These are phyloP conservation scores for Atta texana DNA, from an alignment of 1,140 invertebrate species.

Conservation along the genomic window DNA sequence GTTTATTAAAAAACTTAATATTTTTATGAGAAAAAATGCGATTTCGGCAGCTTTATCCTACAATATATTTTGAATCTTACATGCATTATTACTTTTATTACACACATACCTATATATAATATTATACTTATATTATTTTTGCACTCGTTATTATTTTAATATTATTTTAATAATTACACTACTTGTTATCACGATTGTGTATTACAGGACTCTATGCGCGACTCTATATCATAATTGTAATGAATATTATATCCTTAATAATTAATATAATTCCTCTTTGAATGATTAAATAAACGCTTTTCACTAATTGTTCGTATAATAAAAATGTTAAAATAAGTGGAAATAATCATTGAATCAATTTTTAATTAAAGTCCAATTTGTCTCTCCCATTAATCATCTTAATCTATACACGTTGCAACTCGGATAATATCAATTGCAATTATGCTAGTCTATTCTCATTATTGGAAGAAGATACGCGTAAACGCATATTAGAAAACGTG, in stretches of 20 bases:
- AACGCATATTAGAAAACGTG: slow-evolving; percentile 21
- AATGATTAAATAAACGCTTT: not conserved
- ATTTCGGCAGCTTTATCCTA: too few species aligned
- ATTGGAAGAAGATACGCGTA: not conserved
- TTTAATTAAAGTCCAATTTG: slow-evolving; percentile 17
- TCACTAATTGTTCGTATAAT: not conserved
- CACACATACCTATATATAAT: not conserved
- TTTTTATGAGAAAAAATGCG: too few species aligned
- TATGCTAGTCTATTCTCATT: slow-evolving; percentile 19
- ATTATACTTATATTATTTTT: not conserved
- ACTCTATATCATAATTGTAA: slow-evolving; percentile 1
- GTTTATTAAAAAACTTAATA: too few species aligned
- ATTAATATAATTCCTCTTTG: not conserved
- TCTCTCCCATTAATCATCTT: not conserved
- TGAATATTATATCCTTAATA: slow-evolving; percentile 1
- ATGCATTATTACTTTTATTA: not conserved
- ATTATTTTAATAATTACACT: not conserved
- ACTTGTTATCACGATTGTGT: not conserved
- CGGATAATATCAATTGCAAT: slow-evolving; percentile 13
- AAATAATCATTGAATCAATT: not conserved
- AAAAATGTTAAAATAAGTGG: slow-evolving; percentile 1
- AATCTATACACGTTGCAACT: not conserved
- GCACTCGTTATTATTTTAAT: not conserved
- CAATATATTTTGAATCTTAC: not conserved
- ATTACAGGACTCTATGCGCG: not conserved